A percentile compares a stretch with the other conserved stretches of the same genome.
Conservation (phyloP, 2,113 vertebrate species). For the Antechinus flavipes region DNA sequence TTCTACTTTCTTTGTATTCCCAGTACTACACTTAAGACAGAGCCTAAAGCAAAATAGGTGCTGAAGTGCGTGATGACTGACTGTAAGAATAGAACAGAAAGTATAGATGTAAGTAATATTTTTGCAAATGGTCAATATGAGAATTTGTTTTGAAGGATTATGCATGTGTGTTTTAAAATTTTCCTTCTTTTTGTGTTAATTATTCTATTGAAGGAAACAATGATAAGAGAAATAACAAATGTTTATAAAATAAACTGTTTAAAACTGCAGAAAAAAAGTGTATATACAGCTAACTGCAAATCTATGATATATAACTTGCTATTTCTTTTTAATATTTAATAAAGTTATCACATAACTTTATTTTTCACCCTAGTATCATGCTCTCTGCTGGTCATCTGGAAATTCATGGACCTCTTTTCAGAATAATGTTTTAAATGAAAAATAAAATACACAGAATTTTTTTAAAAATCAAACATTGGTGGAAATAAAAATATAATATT, state of each 20-base stretch:
- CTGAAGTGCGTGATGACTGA: constrained; percentile 15
- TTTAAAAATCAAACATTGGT: neutral
- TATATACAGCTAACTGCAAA: no score
- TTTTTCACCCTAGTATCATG: no score
- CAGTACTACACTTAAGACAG: neutral
- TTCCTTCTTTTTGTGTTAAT: neutral
- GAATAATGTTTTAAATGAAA: no score
- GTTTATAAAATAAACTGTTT: neutral
- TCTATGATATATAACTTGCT: neutral
- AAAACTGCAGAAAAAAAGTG: neutral
- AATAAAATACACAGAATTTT: no score
- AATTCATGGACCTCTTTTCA: no score
- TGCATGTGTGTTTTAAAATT: neutral
- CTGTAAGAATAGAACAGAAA: neutral
- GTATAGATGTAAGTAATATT: neutral
- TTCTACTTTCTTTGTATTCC: neutral
- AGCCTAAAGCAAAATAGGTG: neutral
- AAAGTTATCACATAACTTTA: neutral
- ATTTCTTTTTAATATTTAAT: neutral
- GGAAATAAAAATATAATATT: neutral
- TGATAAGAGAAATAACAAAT: neutral
- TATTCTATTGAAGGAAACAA: neutral
- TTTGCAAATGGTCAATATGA: neutral
- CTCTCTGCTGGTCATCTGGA: no score
- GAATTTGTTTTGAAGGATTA: neutral